Evolutionary conservation across 2,797 vertebrate genomes (phyloP).

Genomic region (Dendrocincla tyrannina): DNA sequence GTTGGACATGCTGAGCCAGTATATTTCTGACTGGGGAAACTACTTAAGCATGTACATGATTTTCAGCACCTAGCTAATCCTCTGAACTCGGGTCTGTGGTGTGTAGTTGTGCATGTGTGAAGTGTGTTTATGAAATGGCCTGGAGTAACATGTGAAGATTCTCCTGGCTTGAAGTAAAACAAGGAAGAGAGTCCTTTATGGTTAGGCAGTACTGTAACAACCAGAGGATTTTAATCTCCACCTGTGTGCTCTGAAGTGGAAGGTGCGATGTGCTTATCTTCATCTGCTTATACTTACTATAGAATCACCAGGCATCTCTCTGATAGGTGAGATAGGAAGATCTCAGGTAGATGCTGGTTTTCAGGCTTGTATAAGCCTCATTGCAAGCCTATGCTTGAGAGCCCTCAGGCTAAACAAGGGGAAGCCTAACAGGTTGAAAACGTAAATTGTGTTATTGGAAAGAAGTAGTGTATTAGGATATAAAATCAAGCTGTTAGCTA

Average conservation of each 20-base stretch:
- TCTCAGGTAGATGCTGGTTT: background rate
- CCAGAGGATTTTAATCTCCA: background rate
- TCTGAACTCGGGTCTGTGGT: background rate
- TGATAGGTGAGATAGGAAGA: background rate
- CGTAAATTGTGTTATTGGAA: background rate
- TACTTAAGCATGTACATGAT: background rate
- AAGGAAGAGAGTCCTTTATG: background rate
- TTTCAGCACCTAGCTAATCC: background rate
- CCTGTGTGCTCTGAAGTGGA: background rate
- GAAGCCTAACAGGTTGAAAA: background rate
- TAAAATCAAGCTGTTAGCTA: background rate
- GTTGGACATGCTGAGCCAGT: background rate
- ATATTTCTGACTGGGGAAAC: background rate
- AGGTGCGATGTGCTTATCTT: background rate
- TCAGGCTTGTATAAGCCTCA: background rate
- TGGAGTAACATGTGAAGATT: background rate
- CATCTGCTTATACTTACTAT: background rate
- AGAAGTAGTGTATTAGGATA: background rate
- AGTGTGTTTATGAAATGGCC: background rate
- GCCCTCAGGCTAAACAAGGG: background rate
- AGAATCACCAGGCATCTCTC: background rate
- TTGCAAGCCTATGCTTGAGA: background rate
- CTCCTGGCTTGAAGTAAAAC: background rate
- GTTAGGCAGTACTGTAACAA: background rate
- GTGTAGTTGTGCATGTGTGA: accelerated